Percentiles rank a stretch among this genome's conserved stretches.
These are phyloP conservation scores for Cantharis lateralis DNA, from an alignment of 2,888 invertebrate species.

Conservation along the genomic window DNA sequence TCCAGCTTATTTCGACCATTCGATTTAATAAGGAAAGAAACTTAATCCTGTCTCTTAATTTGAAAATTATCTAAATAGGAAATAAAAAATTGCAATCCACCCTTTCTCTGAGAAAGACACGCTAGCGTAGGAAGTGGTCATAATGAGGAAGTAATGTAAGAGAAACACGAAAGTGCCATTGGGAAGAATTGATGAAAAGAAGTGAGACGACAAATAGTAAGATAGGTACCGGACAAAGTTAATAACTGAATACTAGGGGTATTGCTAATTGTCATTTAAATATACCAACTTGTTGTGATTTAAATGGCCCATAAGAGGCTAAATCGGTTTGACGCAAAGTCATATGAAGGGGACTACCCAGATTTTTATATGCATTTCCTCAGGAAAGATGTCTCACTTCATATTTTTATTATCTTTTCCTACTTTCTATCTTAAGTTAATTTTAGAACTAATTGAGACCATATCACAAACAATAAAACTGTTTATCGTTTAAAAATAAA, in stretches of 20 bases:
- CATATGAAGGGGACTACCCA: constrained; percentile 29
- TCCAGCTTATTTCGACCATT: not conserved
- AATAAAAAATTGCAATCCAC: constrained; percentile 48
- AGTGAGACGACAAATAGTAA: constrained; percentile 24
- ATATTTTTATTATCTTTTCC: constrained; percentile 16
- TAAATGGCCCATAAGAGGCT: constrained; percentile 38
- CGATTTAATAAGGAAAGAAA: not conserved
- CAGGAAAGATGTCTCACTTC: constrained; percentile 18
- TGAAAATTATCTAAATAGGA: not conserved
- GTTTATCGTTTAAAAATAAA: not conserved
- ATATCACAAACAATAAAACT: not conserved
- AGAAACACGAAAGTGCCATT: constrained; percentile 12
- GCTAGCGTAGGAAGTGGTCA: constrained; percentile 50
- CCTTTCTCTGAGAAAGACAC: constrained; percentile 49
- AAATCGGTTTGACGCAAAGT: constrained; percentile 36
- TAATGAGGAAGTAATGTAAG: constrained; percentile 51
- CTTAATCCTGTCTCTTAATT: not conserved
- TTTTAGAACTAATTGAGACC: constrained; percentile 1
- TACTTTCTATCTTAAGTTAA: constrained; percentile 18
- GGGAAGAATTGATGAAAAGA: constrained; percentile 14
- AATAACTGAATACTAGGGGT: constrained; percentile 40
- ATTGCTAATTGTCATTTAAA: constrained; percentile 45
- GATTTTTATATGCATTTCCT: constrained; percentile 28
- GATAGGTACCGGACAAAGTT: constrained; percentile 44
- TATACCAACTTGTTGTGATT: constrained; percentile 39